Evolutionary conservation across 2,113 vertebrate species (phyloP).

Genomic region (Campylomormyrus tamandua): DNA sequence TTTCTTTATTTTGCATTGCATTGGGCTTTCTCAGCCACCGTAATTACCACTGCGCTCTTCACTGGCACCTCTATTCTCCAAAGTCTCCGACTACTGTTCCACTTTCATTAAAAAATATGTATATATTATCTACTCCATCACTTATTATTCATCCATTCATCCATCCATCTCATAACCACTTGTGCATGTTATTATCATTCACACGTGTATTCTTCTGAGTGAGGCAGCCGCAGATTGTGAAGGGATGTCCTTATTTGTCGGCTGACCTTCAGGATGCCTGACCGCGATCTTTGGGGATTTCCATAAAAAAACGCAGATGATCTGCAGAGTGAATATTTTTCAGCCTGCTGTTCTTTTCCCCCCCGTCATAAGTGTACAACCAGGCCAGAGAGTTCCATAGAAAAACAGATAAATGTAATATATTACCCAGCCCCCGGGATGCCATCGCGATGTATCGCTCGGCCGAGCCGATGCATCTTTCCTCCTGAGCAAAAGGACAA

Average conservation of each 20-base stretch:
- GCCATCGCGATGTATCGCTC: constrained; percentile 42
- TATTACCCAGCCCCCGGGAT: constrained; percentile 43
- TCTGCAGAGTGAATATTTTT: constrained; percentile 13
- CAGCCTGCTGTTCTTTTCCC: constrained; percentile 35
- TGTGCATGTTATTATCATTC: background rate
- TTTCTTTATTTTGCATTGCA: too few relatives aligned
- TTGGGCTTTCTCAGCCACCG: too few relatives aligned
- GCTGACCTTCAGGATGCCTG: constrained; percentile 14
- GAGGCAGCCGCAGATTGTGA: too few relatives aligned
- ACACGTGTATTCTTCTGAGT: background rate
- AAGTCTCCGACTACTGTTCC: background rate
- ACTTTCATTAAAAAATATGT: background rate
- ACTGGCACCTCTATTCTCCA: background rate
- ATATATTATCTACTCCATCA: background rate
- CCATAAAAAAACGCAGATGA: background rate
- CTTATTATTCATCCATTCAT: background rate
- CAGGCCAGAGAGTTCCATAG: constrained; percentile 49
- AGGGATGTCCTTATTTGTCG: background rate
- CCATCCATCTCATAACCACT: background rate
- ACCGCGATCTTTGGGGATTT: constrained; percentile 1
- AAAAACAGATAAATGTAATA: constrained; percentile 54
- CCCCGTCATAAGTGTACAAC: constrained; percentile 39
- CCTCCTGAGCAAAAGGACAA: constrained; percentile 47
- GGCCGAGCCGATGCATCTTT: constrained; percentile 47
- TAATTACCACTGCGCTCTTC: background rate